Percentiles rank a stretch among this genome's conserved stretches.
These are phyloP conservation scores for Pardosa pseudoannulata DNA, from an alignment of 2,888 invertebrate genomes.

Conservation along the genomic window DNA sequence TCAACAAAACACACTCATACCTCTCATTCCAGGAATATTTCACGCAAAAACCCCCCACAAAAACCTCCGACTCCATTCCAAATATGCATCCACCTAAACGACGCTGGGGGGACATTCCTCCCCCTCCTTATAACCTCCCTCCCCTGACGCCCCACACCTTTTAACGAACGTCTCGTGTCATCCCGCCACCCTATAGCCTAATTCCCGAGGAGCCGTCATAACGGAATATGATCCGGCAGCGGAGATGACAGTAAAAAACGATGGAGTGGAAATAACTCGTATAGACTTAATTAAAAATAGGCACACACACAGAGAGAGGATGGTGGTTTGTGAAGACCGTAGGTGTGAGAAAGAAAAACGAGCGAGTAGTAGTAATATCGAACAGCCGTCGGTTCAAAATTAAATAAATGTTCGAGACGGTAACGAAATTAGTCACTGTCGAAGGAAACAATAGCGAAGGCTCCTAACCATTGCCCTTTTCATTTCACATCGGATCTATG, in stretches of 20 bases:
- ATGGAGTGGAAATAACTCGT: no score
- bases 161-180: neutral
- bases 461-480: no score
- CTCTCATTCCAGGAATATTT: neutral
- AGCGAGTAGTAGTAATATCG: no score
- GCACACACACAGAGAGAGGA: no score
- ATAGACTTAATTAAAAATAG: no score
- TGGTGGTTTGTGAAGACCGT: no score
- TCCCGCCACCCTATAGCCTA: neutral
- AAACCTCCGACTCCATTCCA: conserved; percentile 24
- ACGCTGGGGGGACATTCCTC: conserved; percentile 35
- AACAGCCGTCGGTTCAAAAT: no score
- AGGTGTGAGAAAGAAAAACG: no score
- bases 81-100: conserved; percentile 49
- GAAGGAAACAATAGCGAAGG: no score
- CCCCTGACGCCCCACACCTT: neutral
- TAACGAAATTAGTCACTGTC: no score
- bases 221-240: neutral
- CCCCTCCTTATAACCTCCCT: conserved; percentile 32
- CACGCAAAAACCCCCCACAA: neutral
- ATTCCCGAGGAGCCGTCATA: neutral
- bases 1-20: neutral
- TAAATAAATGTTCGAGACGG: no score
- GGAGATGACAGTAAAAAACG: neutral
- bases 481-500: no score